A percentile compares a stretch with the other conserved stretches of the same genome.
These are phyloP conservation scores for Carcinoscorpius rotundicauda DNA, from an alignment of 1,140 invertebrate species.

Conservation along the genomic window DNA sequence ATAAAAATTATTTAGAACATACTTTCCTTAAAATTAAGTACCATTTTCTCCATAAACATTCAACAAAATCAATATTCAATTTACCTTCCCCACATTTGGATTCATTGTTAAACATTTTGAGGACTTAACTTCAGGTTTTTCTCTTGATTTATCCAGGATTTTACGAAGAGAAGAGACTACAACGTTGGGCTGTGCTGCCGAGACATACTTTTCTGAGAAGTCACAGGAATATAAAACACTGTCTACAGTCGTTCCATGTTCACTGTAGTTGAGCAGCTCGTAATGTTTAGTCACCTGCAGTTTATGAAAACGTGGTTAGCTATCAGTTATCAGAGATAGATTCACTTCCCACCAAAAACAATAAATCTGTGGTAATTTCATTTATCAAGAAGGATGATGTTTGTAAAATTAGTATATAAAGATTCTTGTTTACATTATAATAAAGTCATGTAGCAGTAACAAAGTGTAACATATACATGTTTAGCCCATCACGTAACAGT, in stretches of 20 bases:
- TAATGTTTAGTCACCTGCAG: conserved; percentile 48
- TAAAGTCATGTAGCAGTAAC: too few species aligned
- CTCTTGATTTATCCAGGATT: conserved; percentile 19
- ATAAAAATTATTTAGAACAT: too few species aligned
- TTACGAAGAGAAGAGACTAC: conserved; percentile 33
- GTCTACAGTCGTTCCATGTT: conserved; percentile 74
- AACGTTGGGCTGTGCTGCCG: conserved; percentile 28
- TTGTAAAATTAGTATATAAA: too few species aligned
- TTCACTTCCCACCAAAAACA: conserved; percentile 30
- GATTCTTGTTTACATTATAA: too few species aligned
- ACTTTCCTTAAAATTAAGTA: too few species aligned
- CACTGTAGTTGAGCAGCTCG: conserved; percentile 85
- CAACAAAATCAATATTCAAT: too few species aligned
- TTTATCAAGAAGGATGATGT: too few species aligned
- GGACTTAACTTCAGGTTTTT: conserved; percentile 5
- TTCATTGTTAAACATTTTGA: conserved; percentile 26
- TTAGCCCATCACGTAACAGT: too few species aligned
- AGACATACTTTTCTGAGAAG: conserved; percentile 41
- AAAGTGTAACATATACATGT: too few species aligned
- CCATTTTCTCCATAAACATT: too few species aligned
- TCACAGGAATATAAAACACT: conserved; percentile 76
- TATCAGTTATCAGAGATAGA: conserved; percentile 15
- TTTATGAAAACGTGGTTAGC: too few species aligned
- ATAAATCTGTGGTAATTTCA: too few species aligned
- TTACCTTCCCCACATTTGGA: conserved; percentile 27